These are phyloP conservation scores for Sphaerophoria rueppellii DNA, from an alignment of 2,888 invertebrate genomes.

Conservation along the genomic window DNA sequence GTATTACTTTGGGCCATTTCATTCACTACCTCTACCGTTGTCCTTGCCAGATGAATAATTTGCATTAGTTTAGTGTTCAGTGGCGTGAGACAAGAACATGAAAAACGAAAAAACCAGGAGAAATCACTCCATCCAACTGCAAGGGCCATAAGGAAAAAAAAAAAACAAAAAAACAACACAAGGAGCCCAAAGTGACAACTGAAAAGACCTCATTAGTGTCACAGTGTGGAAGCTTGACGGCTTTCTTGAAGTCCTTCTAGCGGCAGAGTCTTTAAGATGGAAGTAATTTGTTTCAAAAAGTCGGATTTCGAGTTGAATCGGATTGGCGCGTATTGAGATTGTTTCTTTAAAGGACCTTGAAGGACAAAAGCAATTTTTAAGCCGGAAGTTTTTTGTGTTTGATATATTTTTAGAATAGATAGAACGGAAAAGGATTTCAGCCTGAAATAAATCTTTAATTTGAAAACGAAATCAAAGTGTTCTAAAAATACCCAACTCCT, in stretches of 20 bases:
- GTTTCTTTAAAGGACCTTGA: conserved; percentile 13
- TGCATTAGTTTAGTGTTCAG: conserved; percentile 7
- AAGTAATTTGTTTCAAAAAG: conserved; percentile 43
- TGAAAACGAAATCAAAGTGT: conserved; percentile 17
- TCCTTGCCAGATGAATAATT: conserved; percentile 14
- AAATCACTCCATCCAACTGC: conserved; percentile 12
- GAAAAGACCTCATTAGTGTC: conserved; percentile 64
- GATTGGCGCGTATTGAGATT: conserved; percentile 5
- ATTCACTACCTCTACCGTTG: neutral
- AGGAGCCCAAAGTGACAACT: conserved; percentile 50
- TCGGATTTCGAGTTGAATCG: conserved; percentile 15
- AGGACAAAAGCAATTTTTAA: conserved; percentile 10
- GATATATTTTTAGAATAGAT: no score
- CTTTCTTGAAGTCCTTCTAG: conserved; percentile 6
- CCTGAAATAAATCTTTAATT: conserved; percentile 11
- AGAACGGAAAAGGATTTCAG: neutral
- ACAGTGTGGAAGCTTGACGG: conserved; percentile 21
- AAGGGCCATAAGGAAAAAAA: conserved; percentile 25
- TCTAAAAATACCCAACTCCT: conserved; percentile 19
- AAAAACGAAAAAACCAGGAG: neutral
- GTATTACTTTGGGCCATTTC: conserved; percentile 15
- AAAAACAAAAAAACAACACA: conserved; percentile 28
- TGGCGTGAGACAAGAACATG: conserved; percentile 8
- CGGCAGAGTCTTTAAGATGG: conserved; percentile 7
- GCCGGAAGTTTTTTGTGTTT: neutral